A percentile compares a stretch with the other conserved stretches of the same genome.
Evolutionary conservation across 2,888 invertebrate species (phyloP).

Genomic region (Parnassius orleans): DNA sequence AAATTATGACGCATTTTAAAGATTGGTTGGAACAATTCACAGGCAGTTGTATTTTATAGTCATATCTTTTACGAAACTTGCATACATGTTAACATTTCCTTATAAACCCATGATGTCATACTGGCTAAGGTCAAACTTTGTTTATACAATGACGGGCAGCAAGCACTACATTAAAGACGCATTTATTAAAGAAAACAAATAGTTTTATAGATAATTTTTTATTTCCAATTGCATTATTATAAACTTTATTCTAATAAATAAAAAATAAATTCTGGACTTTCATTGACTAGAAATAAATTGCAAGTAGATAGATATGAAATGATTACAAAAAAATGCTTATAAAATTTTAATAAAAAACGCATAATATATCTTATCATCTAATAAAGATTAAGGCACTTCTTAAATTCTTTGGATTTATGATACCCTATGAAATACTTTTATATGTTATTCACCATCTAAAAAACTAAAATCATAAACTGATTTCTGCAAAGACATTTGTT

Average conservation of each 20-base stretch:
- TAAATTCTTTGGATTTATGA: conserved; percentile 22
- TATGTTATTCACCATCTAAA: conserved; percentile 49
- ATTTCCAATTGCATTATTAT: conserved; percentile 9
- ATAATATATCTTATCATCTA: conserved; percentile 22
- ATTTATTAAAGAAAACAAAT: conserved; percentile 1
- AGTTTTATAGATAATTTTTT: conserved; percentile 9
- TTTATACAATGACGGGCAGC: not conserved
- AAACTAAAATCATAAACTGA: conserved; percentile 64
- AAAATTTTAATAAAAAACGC: conserved; percentile 11
- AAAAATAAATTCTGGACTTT: conserved; percentile 19
- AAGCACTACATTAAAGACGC: not conserved
- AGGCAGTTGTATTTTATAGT: conserved; percentile 35
- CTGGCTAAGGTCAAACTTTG: not conserved
- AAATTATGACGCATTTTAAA: conserved; percentile 57
- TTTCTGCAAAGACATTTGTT: conserved; percentile 56
- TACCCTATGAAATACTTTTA: conserved; percentile 23
- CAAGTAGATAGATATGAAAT: not conserved
- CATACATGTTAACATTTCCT: conserved; percentile 7
- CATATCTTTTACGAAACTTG: conserved; percentile 5
- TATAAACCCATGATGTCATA: conserved; percentile 11
- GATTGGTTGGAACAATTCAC: conserved; percentile 64
- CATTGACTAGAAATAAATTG: conserved; percentile 22
- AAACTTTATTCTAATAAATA: conserved; percentile 15
- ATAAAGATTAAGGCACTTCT: conserved; percentile 20
- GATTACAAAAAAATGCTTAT: conserved; percentile 2